Evolutionary conservation across 2,113 vertebrate species (phyloP).

Genomic region (Eptesicus fuscus): DNA sequence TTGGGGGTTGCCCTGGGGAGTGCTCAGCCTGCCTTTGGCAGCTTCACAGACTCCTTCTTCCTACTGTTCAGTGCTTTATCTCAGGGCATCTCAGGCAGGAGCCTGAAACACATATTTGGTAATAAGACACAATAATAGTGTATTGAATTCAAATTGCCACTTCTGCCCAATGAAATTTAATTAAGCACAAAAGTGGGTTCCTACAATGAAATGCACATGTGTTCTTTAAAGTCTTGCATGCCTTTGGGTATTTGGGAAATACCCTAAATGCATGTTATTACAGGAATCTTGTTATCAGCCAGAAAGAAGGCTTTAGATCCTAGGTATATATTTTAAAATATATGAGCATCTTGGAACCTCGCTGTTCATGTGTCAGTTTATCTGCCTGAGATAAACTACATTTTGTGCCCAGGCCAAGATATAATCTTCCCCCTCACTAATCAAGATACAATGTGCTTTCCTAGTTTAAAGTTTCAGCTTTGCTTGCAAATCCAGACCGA

Average conservation of each 20-base stretch:
- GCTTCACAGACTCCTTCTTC: slow-evolving; percentile 17
- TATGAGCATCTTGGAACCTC: slow-evolving; percentile 59
- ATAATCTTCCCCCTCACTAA: slow-evolving; percentile 39
- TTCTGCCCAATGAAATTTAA: slow-evolving; percentile 74
- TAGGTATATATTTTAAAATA: slow-evolving; percentile 61
- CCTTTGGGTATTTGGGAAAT: slow-evolving; percentile 73
- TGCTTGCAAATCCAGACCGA: slow-evolving; percentile 32
- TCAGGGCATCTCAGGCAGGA: slow-evolving; percentile 33
- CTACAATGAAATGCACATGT: slow-evolving; percentile 71
- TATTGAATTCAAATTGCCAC: slow-evolving; percentile 61
- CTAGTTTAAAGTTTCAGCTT: slow-evolving; percentile 52
- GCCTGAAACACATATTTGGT: not conserved
- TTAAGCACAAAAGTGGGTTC: slow-evolving; percentile 69
- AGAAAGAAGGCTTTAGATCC: slow-evolving; percentile 59
- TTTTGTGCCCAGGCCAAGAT: slow-evolving; percentile 44
- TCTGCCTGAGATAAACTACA: slow-evolving; percentile 52
- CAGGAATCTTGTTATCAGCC: slow-evolving; percentile 66
- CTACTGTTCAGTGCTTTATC: not conserved
- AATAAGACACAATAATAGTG: slow-evolving; percentile 47
- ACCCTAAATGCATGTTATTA: slow-evolving; percentile 71
- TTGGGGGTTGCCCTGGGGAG: not conserved
- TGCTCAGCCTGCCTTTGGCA: slow-evolving; percentile 11
- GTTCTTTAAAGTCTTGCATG: slow-evolving; percentile 49
- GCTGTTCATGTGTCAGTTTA: slow-evolving; percentile 46
- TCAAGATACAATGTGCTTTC: slow-evolving; percentile 37